A percentile compares a stretch with the other conserved stretches of the same genome.
These are phyloP conservation scores for Lepidonotus clava DNA, from an alignment of 2,888 invertebrate genomes.

Conservation along the genomic window DNA sequence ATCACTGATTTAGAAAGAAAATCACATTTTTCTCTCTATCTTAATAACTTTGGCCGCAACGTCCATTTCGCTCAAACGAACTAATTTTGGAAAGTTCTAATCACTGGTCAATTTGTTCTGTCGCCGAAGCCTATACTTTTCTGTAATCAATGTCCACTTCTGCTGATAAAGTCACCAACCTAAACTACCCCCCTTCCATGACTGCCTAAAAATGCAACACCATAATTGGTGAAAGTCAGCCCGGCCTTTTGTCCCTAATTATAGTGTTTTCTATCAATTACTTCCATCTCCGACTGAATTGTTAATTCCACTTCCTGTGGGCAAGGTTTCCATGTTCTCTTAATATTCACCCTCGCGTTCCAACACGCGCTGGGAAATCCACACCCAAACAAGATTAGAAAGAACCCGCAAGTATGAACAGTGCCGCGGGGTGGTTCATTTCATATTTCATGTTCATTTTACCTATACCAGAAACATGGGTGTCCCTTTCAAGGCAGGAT, in stretches of 20 bases:
- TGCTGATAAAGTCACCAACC: slow-evolving; percentile 26
- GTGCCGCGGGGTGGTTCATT: too few species aligned
- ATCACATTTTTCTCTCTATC: too few species aligned
- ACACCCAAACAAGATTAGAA: not conserved
- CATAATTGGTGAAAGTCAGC: slow-evolving; percentile 1
- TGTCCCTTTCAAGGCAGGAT: too few species aligned
- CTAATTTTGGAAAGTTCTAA: too few species aligned
- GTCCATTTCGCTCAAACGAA: too few species aligned
- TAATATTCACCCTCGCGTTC: too few species aligned
- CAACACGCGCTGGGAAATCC: not conserved
- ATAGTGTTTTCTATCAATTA: slow-evolving; percentile 32
- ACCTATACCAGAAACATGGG: too few species aligned
- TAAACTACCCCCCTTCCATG: slow-evolving; percentile 9
- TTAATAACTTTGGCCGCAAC: too few species aligned
- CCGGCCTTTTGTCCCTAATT: slow-evolving; percentile 3
- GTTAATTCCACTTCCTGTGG: slow-evolving; percentile 10
- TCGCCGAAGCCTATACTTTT: not conserved
- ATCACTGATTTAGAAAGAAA: too few species aligned
- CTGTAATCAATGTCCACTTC: not conserved
- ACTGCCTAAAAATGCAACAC: slow-evolving; percentile 4
- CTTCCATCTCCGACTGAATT: not conserved
- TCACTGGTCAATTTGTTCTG: slow-evolving; percentile 14
- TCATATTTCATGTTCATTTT: too few species aligned
- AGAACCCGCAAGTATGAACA: not conserved
- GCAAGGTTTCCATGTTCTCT: not conserved